Base-by-base conservation (phyloP, 1,140 invertebrate species). In the Hydropsyche tenuis region DNA sequence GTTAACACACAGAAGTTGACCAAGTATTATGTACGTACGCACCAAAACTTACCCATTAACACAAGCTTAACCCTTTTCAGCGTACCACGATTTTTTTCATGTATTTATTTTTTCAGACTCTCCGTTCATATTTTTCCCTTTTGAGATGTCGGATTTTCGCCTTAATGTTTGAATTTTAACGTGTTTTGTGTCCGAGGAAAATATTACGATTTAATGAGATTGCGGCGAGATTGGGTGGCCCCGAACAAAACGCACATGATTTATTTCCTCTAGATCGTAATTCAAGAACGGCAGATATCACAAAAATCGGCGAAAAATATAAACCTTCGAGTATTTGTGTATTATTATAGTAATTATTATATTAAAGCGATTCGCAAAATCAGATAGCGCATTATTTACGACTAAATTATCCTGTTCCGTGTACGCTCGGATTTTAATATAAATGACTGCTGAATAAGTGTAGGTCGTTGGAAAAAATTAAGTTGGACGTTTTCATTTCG, bases 171-270 rank as follows among this genome's bases (percentile, higher is more conserved):
- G 30, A 37, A 37, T 37, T 37, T 37, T 37, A 37, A 37, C 30
- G 56, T 11, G 56, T 25, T 60, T 25, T 60, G 56, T 60, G 23
- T 14, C 22, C 4, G 23, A 60, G 20, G 11, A 60, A 60, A 60
- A 60, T 60, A 60, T 60, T 60, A 25, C 56, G 22, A 60, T 60
- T 60, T 60, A 60, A 60, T 60, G 56, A 60, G 56, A 60, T 60
- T 22, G 56, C 12, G 6, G 20, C 5, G 4, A 25, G 56, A 60
- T 60, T 20, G 14, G 1, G 51, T 20, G 51, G 51, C 51, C 51
- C 51, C 51, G 14, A 16, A n/a, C n/a, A n/a, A 37, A 60, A 60
- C 56, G 56, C 56, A 25, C 23, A 23, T 60, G 56, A 60, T 60
- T 60, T 60, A 60, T 60, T 60, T 25, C 22, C 9, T 7, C 45